These are phyloP conservation scores for Zosterops borbonicus DNA, from an alignment of 2,113 vertebrate species.

Conservation along the genomic window DNA sequence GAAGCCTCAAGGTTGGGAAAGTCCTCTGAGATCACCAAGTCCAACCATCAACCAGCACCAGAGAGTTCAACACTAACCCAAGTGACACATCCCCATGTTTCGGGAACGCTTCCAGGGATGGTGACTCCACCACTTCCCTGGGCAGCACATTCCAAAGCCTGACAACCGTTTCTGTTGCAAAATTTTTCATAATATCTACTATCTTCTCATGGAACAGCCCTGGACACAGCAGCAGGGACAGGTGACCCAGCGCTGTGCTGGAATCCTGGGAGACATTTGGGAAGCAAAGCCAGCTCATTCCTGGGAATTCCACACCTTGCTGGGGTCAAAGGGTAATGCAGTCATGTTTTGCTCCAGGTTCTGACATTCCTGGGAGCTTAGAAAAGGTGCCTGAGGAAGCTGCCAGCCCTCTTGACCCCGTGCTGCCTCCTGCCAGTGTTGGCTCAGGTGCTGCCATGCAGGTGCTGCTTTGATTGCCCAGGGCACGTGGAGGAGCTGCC, in stretches of 20 bases:
- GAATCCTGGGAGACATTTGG: neutral
- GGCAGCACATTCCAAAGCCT: neutral
- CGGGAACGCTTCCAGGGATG: neutral
- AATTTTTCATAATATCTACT: neutral
- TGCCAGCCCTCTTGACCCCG: neutral
- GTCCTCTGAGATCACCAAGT: neutral
- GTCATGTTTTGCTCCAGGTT: neutral
- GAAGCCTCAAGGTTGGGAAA: neutral
- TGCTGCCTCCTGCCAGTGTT: neutral
- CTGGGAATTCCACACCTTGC: neutral
- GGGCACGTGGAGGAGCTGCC: neutral
- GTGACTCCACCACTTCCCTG: neutral
- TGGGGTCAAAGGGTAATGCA: accelerated
- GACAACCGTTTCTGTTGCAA: neutral
- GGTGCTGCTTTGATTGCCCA: neutral
- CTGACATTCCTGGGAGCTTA: neutral
- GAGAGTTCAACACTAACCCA: neutral
- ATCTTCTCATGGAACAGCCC: neutral
- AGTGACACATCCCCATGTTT: neutral
- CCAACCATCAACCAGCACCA: neutral
- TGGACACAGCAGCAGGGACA: neutral
- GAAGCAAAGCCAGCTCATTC: neutral
- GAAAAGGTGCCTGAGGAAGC: neutral
- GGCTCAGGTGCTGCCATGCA: neutral
- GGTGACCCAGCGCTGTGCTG: neutral